Conservation (phyloP, 2,797 vertebrate species). For the Macropodus opercularis region DNA sequence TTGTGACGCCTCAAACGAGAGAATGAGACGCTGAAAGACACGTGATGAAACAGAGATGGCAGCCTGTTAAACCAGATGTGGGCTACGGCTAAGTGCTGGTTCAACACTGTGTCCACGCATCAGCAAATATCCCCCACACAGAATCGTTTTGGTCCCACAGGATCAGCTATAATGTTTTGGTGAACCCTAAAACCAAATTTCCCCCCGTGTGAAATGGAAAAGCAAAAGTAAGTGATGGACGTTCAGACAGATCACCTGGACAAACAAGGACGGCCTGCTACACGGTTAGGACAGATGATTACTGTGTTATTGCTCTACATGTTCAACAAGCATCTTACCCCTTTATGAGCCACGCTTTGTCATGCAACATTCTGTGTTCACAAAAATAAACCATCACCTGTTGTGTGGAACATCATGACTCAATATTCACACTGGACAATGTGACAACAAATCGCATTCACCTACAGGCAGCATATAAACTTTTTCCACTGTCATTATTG, state of each 20-base stretch:
- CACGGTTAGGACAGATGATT: conserved; percentile 51
- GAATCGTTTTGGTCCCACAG: no score
- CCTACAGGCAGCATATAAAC: background rate
- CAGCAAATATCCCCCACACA: background rate
- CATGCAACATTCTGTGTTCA: conserved; percentile 61
- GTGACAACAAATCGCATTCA: background rate
- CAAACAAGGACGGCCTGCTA: conserved; percentile 27
- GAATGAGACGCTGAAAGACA: background rate
- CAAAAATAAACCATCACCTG: conserved; percentile 46
- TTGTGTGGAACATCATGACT: conserved; percentile 23
- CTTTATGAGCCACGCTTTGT: conserved; percentile 39
- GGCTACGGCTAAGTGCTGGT: no score
- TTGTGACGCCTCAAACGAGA: background rate
- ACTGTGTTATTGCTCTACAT: conserved; percentile 49
- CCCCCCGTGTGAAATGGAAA: conserved; percentile 4
- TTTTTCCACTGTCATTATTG: conserved; percentile 32
- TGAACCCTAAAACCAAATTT: no score
- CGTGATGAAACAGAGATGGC: conserved; percentile 1
- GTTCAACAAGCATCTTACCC: conserved; percentile 47
- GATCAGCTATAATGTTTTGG: no score
- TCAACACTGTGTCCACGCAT: no score
- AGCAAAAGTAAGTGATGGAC: background rate
- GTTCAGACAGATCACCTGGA: conserved; percentile 24
- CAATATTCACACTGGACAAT: conserved; percentile 6
- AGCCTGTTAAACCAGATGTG: conserved; percentile 16